Base-by-base conservation (phyloP, 2,888 invertebrate species). In the Drosophila gaucha region DNA sequence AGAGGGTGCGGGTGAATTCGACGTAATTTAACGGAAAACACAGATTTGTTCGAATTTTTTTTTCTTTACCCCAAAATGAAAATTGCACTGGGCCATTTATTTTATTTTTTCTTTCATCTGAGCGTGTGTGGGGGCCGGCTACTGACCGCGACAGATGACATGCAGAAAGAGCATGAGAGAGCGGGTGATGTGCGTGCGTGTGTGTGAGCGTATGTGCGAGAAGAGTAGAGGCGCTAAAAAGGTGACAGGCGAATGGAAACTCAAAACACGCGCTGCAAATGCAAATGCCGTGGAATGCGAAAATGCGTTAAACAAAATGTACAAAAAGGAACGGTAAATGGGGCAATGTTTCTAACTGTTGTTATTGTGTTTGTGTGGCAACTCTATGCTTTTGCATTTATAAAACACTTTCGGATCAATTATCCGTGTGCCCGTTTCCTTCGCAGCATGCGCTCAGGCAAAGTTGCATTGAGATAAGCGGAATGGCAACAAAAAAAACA, bases 121-220 rank as follows among this genome's bases (percentile, higher is more conserved):
- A 54, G 54, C 38, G 56, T 41, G 38, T 44, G 59, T 12, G 43
- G 33, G 14, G 58, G 60, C 71, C 87, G 87, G 68, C 85, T 71
- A 74, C 70, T 82, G 80, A 85, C 76, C 83, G 74, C 77, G 70
- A 64, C 83, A 82, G 86, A 82, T 87, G 88, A 87, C 86, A 79
- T 76, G 80, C 83, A 78, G 58, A 78, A 80, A 62, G 77, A 76
- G 77, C 56, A 59, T 63, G 83, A 55, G 67, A 79, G 58, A 67
- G 74, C 31, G 57, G 54, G 41, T 39, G 60, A 59, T 26, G 50
- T 49, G 36, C 57, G 38, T 41, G 44, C 18, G 49, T 44, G 64
- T 33, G 14, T 41, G 38, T 35, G 44, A 39, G 35, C 20, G 43
- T 39, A 38, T 20, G 28, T 28, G 33, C 58, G 65, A 47, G 59